phyloP scores from a whole-genome alignment of 2,888 invertebrate species.

The Crioceris asparagi region DNA sequence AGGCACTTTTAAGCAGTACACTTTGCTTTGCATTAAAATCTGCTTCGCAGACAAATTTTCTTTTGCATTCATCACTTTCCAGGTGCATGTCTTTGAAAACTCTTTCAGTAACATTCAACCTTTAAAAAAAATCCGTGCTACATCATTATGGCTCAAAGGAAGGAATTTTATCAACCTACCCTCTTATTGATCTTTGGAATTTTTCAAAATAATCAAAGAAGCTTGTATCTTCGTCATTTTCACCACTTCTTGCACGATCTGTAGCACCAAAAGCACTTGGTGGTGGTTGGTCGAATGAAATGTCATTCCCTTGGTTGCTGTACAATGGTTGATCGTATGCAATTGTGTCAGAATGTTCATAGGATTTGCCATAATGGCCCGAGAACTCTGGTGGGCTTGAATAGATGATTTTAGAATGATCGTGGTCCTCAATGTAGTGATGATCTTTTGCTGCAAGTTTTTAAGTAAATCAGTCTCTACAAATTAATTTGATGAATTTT shows the following conservation, averaged over 20 bases:
- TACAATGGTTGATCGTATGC: too few relatives aligned
- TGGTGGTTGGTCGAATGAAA: constrained; percentile 1
- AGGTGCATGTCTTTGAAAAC: constrained; percentile 31
- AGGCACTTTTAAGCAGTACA: constrained; percentile 22
- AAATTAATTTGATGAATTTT: too few relatives aligned
- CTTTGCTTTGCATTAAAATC: constrained; percentile 38
- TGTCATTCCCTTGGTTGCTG: too few relatives aligned
- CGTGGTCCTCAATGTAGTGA: constrained; percentile 5
- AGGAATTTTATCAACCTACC: background rate
- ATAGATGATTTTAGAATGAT: constrained; percentile 11
- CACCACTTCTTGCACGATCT: background rate
- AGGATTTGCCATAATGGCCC: constrained; percentile 5
- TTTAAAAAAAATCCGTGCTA: too few relatives aligned
- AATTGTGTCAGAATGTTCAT: constrained; percentile 3
- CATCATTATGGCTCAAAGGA: too few relatives aligned
- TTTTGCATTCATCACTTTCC: constrained; percentile 35
- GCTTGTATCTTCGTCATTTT: background rate
- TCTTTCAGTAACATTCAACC: constrained; percentile 29
- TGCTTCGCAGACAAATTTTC: constrained; percentile 43
- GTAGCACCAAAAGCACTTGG: constrained; percentile 1
- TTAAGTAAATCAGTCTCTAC: background rate
- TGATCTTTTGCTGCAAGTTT: constrained; percentile 6
- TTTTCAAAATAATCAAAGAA: constrained; percentile 1
- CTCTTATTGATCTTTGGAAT: constrained; percentile 5
- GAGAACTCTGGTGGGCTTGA: constrained; percentile 4